Conservation (phyloP, 2,888 invertebrate genomes). For the Saturnia japonica region DNA sequence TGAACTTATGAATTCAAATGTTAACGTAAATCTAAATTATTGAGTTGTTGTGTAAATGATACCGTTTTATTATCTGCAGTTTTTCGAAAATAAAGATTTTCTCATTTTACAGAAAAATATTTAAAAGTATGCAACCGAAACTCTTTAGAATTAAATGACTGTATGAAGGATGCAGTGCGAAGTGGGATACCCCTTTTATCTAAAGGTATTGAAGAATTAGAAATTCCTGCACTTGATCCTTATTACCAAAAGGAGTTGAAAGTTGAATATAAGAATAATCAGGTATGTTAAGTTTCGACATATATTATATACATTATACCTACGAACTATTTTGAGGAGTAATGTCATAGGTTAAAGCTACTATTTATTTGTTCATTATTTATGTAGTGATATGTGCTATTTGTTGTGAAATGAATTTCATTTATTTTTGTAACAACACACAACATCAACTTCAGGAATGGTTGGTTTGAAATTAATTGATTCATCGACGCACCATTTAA, state of each 20-base stretch:
- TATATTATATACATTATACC: neutral
- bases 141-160: conserved; percentile 82
- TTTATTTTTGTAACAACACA: neutral
- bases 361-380: too few species aligned
- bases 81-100: neutral
- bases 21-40: too few species aligned
- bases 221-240: conserved; percentile 78
- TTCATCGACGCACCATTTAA: neutral
- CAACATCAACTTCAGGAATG: neutral
- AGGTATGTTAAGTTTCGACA: conserved; percentile 53
- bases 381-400: too few species aligned
- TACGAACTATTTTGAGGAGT: too few species aligned
- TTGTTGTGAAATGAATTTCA: neutral
- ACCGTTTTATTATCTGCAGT: neutral
- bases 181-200: conserved; percentile 61
- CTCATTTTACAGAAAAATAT: conserved; percentile 63
- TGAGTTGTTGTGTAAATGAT: neutral
- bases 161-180: conserved; percentile 80
- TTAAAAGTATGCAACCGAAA: conserved; percentile 80
- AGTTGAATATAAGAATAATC: conserved; percentile 72
- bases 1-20: too few species aligned
- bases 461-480: neutral
- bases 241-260: conserved; percentile 67
- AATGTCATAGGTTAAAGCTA: too few species aligned
- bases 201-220: conserved; percentile 76